Evolutionary conservation across 2,113 vertebrate genomes (phyloP).

Genomic region (Trichechus manatus): DNA sequence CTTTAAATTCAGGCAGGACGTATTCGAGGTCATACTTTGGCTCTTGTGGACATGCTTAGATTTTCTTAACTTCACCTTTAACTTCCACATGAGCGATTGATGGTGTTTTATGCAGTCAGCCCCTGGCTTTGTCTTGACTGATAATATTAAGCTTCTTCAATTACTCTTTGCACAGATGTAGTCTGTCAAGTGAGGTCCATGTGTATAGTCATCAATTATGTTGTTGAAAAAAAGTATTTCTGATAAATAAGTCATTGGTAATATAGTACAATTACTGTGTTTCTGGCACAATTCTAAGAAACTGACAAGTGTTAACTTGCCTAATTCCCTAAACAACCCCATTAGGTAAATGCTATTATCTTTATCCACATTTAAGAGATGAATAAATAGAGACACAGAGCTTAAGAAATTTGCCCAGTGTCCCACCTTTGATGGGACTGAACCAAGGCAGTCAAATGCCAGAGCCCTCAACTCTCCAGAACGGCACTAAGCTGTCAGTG

Average conservation of each 20-base stretch:
- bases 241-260: too few species aligned
- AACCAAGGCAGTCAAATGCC: background rate
- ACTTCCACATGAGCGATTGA: too few species aligned
- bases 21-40: too few species aligned
- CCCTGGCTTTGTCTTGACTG: background rate
- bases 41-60: too few species aligned
- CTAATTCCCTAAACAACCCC: background rate
- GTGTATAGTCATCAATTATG: too few species aligned
- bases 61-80: too few species aligned
- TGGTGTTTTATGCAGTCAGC: background rate
- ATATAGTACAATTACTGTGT: background rate
- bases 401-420: background rate
- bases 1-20: too few species aligned
- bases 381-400: background rate
- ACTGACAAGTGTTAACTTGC: background rate
- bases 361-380: too few species aligned
- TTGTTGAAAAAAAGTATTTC: too few species aligned
- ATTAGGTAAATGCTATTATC: too few species aligned
- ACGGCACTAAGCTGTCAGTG: background rate
- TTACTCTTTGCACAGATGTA: too few species aligned
- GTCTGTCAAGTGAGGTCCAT: too few species aligned
- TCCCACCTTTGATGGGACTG: background rate
- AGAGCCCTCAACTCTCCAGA: background rate
- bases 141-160: background rate
- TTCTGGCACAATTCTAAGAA: background rate